phyloP scores from a whole-genome alignment of 2,888 invertebrate genomes.

The Nyleta sp. region DNA sequence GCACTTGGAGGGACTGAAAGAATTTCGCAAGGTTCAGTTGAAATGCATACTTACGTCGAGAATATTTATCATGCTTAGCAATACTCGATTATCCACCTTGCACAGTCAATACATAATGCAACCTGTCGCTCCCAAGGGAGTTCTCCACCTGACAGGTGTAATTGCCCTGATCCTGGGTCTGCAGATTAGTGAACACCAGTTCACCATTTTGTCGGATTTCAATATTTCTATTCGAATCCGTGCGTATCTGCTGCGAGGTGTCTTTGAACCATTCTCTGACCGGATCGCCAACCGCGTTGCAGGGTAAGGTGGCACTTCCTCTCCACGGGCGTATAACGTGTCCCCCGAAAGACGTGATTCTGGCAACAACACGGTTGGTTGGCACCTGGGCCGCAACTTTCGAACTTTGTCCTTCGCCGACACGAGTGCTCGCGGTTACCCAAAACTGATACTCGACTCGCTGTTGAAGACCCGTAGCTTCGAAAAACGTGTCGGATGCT shows the following conservation, averaged over 20 bases:
- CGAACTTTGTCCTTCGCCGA: constrained; percentile 90
- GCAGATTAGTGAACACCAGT: constrained; percentile 86
- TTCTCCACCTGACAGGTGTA: constrained; percentile 89
- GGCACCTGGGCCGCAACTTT: constrained; percentile 87
- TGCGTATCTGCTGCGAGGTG: constrained; percentile 84
- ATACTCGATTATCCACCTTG: constrained; percentile 82
- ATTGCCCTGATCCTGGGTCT: constrained; percentile 87
- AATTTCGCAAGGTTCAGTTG: too few species aligned
- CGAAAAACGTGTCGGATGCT: constrained; percentile 86
- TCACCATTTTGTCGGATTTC: constrained; percentile 87
- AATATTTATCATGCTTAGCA: neutral
- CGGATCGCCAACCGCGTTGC: constrained; percentile 87
- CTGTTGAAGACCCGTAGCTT: constrained; percentile 87
- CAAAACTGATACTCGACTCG: constrained; percentile 91
- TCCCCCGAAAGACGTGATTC: constrained; percentile 89
- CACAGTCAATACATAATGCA: constrained; percentile 86
- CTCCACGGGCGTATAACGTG: constrained; percentile 87
- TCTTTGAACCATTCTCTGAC: constrained; percentile 86
- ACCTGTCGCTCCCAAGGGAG: constrained; percentile 87
- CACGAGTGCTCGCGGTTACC: constrained; percentile 90
- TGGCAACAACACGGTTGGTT: constrained; percentile 86
- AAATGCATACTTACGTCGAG: too few species aligned
- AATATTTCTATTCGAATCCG: constrained; percentile 85
- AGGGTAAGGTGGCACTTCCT: constrained; percentile 86
- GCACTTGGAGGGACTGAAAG: constrained; percentile 88